phyloP scores from a whole-genome alignment of 2,888 invertebrate species.

The Clivina fossor region DNA sequence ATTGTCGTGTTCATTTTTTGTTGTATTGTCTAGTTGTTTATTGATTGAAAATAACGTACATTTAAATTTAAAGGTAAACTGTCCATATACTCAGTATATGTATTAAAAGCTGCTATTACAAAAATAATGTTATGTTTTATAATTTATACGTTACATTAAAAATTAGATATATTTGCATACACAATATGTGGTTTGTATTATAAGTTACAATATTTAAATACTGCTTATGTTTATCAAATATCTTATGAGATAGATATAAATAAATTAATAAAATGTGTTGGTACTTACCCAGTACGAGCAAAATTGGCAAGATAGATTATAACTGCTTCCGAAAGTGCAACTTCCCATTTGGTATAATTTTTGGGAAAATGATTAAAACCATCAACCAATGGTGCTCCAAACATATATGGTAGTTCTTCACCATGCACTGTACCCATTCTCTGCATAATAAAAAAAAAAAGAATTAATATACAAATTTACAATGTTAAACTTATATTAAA shows the following conservation, averaged over 20 bases:
- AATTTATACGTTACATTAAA: too few species aligned
- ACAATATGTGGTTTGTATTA: too few species aligned
- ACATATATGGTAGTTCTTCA: conserved; percentile 87
- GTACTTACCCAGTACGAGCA: conserved; percentile 81
- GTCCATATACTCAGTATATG: too few species aligned
- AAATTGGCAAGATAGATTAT: conserved; percentile 89
- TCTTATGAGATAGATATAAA: not conserved
- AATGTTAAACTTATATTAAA: not conserved
- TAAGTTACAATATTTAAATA: too few species aligned
- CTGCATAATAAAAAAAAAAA: conserved; percentile 52
- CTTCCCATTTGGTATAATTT: conserved; percentile 86
- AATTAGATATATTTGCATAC: too few species aligned
- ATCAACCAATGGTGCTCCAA: conserved; percentile 86
- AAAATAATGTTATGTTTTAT: too few species aligned
- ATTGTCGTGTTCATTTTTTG: too few species aligned
- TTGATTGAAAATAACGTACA: too few species aligned
- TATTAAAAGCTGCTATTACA: too few species aligned
- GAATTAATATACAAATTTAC: not conserved
- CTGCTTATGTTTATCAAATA: not conserved
- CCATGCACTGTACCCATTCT: conserved; percentile 91
- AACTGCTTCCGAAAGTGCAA: conserved; percentile 82
- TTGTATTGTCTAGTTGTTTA: too few species aligned
- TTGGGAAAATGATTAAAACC: conserved; percentile 80
- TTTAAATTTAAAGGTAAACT: too few species aligned
- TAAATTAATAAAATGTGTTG: too few species aligned